Conservation (phyloP, 1,140 invertebrate species). For the Pseudomyrmex pallidus region DNA sequence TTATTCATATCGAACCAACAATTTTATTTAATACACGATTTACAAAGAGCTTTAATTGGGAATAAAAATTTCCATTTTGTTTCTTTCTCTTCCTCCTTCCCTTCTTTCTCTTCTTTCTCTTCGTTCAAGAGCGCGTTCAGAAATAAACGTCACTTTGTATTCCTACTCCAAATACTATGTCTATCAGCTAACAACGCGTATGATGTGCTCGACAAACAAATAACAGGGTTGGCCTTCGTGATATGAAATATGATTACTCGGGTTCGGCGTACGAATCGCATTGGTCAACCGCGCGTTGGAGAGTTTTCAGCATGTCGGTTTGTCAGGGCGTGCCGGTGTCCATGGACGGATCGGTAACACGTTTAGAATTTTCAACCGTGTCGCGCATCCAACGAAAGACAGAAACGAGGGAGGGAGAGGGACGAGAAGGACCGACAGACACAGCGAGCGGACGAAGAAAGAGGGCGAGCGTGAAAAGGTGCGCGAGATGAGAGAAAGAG, state of each 20-base stretch:
- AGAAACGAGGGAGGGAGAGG: slow-evolving; percentile 50
- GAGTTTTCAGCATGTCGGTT: slow-evolving; percentile 73
- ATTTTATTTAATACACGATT: not conserved
- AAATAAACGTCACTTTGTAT: slow-evolving; percentile 1
- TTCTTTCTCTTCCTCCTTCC: too few relatives aligned
- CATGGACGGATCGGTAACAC: slow-evolving; percentile 73
- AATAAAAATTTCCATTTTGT: slow-evolving; percentile 4
- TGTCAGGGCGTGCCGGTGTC: slow-evolving; percentile 66
- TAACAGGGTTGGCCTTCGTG: slow-evolving; percentile 68
- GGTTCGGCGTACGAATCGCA: slow-evolving; percentile 70
- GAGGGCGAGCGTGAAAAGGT: slow-evolving; percentile 61
- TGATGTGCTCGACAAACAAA: slow-evolving; percentile 55
- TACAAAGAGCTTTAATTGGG: not conserved
- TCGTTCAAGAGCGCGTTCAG: too few relatives aligned
- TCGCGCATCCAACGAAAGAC: slow-evolving; percentile 69
- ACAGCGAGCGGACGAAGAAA: slow-evolving; percentile 63
- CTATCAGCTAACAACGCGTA: slow-evolving; percentile 44
- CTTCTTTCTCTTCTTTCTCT: not conserved
- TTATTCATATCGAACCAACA: not conserved
- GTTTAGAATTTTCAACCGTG: slow-evolving; percentile 79
- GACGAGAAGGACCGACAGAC: slow-evolving; percentile 43
- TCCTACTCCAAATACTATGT: slow-evolving; percentile 35
- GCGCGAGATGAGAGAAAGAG: slow-evolving; percentile 61
- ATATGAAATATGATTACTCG: slow-evolving; percentile 76
- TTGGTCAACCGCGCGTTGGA: slow-evolving; percentile 70